A percentile compares a stretch with the other conserved stretches of the same genome.
phyloP scores from a whole-genome alignment of 2,113 vertebrate genomes.

The Oncorhynchus kisutch region DNA sequence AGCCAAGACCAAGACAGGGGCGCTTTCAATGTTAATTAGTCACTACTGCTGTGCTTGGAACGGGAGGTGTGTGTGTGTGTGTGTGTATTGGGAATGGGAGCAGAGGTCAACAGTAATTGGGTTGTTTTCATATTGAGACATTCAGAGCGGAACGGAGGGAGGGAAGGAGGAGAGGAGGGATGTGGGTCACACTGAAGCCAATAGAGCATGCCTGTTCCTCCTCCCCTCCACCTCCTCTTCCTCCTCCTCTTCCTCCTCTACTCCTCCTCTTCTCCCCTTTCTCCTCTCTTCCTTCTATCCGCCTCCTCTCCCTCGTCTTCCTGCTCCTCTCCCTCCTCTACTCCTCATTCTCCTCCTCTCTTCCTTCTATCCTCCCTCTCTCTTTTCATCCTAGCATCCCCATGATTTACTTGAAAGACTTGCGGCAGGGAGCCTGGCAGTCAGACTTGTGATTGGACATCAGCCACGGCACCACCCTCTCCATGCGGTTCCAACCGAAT shows the following conservation, averaged over 20 bases:
- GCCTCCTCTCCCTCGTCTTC: neutral
- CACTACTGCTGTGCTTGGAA: slow-evolving; percentile 64
- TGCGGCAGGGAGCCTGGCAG: slow-evolving; percentile 60
- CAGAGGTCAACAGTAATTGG: slow-evolving; percentile 72
- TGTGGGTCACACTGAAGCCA: slow-evolving; percentile 64
- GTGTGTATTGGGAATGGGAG: slow-evolving; percentile 24
- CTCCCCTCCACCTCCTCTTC: too few species aligned
- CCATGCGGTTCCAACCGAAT: slow-evolving; percentile 45
- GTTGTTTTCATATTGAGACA: slow-evolving; percentile 70
- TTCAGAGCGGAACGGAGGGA: slow-evolving; percentile 62
- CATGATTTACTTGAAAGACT: slow-evolving; percentile 59
- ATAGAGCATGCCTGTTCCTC: neutral
- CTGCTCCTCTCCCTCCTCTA: neutral
- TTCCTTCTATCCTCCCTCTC: neutral
- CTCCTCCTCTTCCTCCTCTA: neutral
- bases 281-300: slow-evolving; percentile 11
- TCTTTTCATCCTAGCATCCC: slow-evolving; percentile 45
- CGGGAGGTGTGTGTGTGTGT: slow-evolving; percentile 1
- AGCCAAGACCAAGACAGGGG: slow-evolving; percentile 59
- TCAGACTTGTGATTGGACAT: slow-evolving; percentile 50
- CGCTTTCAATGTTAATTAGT: slow-evolving; percentile 72
- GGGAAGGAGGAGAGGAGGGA: slow-evolving; percentile 40
- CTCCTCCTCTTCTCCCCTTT: slow-evolving; percentile 26
- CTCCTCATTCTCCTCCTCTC: too few species aligned
- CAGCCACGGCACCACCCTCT: slow-evolving; percentile 59